Evolutionary conservation across 2,888 invertebrate genomes (phyloP).

Genomic region (Diarsia rubi): DNA sequence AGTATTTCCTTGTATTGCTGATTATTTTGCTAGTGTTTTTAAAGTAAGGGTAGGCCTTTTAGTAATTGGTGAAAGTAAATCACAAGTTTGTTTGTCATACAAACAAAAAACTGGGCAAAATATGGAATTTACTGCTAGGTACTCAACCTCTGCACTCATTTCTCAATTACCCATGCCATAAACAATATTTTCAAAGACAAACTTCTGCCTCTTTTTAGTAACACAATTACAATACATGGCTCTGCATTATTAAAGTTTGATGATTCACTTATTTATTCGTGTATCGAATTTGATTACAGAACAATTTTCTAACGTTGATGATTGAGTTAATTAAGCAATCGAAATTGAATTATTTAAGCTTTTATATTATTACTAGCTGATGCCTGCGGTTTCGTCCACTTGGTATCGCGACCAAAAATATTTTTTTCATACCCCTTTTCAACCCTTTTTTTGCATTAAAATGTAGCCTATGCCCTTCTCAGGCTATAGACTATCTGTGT

Average conservation of each 20-base stretch:
- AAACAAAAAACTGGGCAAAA: neutral
- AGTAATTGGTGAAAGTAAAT: neutral
- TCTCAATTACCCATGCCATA: neutral
- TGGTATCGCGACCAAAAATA: too few relatives aligned
- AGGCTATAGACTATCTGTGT: too few relatives aligned
- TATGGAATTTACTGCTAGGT: neutral
- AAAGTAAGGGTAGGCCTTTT: neutral
- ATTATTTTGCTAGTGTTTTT: neutral
- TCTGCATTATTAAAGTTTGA: neutral
- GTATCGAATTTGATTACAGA: constrained; percentile 32
- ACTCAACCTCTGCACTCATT: neutral
- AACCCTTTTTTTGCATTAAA: too few relatives aligned
- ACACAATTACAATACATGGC: neutral
- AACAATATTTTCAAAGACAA: neutral
- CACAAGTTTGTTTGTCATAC: neutral
- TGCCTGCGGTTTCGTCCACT: too few relatives aligned
- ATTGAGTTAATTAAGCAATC: constrained; percentile 13
- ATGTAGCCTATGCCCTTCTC: too few relatives aligned
- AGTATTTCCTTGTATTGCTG: neutral
- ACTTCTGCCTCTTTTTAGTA: constrained; percentile 3
- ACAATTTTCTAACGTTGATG: constrained; percentile 20
- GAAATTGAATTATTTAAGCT: constrained; percentile 17
- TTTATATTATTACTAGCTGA: too few relatives aligned
- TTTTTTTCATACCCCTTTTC: too few relatives aligned
- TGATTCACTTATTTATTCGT: neutral